A percentile compares a stretch with the other conserved stretches of the same genome.
Evolutionary conservation across 2,888 invertebrate species (phyloP).

Genomic region (Zele albiditarsus): DNA sequence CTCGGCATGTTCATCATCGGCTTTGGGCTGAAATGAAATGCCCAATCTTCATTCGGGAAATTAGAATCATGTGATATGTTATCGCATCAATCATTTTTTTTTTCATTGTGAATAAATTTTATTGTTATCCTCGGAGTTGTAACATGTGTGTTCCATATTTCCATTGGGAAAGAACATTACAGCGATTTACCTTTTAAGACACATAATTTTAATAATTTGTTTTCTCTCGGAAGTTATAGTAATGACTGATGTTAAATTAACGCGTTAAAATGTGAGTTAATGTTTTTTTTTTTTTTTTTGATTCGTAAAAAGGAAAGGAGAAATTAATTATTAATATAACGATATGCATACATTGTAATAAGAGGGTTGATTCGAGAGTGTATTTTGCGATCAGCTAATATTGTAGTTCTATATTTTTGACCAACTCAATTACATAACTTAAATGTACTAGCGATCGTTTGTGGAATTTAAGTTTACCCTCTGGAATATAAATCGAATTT

Average conservation of each 20-base stretch:
- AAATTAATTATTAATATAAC: conserved; percentile 31
- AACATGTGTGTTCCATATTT: conserved; percentile 59
- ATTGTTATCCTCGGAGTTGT: conserved; percentile 59
- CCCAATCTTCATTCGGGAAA: background rate
- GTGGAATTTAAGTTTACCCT: conserved; percentile 40
- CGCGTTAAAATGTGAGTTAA: conserved; percentile 20
- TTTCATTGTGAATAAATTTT: conserved; percentile 65
- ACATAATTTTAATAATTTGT: conserved; percentile 44
- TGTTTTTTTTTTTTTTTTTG: background rate
- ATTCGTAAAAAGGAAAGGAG: conserved; percentile 39
- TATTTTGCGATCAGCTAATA: conserved; percentile 31
- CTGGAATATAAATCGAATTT: conserved; percentile 64
- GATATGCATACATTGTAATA: conserved; percentile 19
- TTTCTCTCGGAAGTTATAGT: conserved; percentile 55
- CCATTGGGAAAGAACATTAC: conserved; percentile 60
- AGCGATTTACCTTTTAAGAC: conserved; percentile 65
- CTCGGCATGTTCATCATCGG: conserved; percentile 11
- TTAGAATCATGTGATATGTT: background rate
- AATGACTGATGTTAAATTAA: conserved; percentile 54
- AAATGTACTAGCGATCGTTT: background rate
- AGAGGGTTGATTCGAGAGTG: conserved; percentile 16
- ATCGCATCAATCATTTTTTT: background rate
- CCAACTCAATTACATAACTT: background rate
- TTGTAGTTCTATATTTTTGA: background rate
- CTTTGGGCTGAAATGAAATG: conserved; percentile 13